Evolutionary conservation across 2,888 invertebrate species (phyloP), one percentile per base, ranked within the genome.

Genomic region (Acronicta aceris): DNA sequence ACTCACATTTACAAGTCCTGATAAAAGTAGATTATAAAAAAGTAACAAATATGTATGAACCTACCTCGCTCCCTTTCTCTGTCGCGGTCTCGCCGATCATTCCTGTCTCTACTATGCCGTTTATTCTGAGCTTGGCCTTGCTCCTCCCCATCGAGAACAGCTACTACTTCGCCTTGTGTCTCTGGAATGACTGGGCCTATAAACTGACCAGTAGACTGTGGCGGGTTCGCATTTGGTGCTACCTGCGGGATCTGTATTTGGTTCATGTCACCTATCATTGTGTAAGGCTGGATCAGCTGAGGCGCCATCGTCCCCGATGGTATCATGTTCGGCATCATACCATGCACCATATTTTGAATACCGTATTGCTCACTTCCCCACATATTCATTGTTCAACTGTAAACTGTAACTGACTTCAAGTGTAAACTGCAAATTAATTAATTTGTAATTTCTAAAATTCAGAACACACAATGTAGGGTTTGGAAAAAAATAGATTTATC

Each of bases 321-420:
- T 46, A 79, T 61, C 65, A 79, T 71, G 16, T 65, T 74, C 46
- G 60, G 71, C 53, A 80, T 70, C 50, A 78, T 71, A 25, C 62
- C 66, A 13, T 70, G 64, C 72, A 83, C 72, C 61, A 79, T 71
- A 33, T 75, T 74, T 13, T 65, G 73, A 62, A 83, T 73, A 10
- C 25, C 46, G 48, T 56, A 79, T 9, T 74, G 66, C 15, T 83
- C 81, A 30, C 59, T 73, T 33, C 62, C 65, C 83, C 83, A 81
- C 9, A 69, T 48, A 64, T 73, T 76, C 76, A 76, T 76, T 49
- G 25, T 54, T 16, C 38, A 38, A 38, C n/a, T n/a, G 9, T 30
- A 30, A 30, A 30, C 9, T 30, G 30, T 6, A 27, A 27, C n/a
- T n/a, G n/a, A n/a, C n/a, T n/a, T 16, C 38, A 38, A 38, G n/a